These are phyloP conservation scores for Creontiades dilutus DNA, from an alignment of 2,888 invertebrate genomes.

Conservation along the genomic window DNA sequence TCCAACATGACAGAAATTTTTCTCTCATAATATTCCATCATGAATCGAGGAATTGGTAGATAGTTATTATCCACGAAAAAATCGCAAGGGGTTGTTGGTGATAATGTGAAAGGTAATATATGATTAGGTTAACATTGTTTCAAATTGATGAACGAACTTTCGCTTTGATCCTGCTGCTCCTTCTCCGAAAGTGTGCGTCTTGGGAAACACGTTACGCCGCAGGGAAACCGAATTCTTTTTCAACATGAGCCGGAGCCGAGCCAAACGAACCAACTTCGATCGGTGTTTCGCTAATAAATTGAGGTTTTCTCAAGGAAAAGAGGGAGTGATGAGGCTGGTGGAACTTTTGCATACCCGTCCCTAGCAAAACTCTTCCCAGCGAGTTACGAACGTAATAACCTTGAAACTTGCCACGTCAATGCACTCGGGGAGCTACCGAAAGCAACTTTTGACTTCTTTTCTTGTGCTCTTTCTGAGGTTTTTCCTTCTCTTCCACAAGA, in stretches of 20 bases:
- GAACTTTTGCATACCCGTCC: conserved; percentile 20
- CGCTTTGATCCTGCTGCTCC: neutral
- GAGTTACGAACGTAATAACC: conserved; percentile 31
- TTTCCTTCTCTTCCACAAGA: neutral
- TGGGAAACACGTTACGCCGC: conserved; percentile 19
- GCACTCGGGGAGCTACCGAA: neutral
- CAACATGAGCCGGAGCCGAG: neutral
- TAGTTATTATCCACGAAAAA: no score
- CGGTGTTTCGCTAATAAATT: conserved; percentile 27
- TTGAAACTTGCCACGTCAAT: conserved; percentile 30
- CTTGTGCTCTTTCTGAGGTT: neutral
- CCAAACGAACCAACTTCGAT: conserved; percentile 19
- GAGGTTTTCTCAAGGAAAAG: conserved; percentile 25
- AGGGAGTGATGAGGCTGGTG: neutral
- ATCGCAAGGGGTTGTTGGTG: no score
- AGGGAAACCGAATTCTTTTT: conserved; percentile 21
- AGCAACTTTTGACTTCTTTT: conserved; percentile 11
- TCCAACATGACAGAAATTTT: no score
- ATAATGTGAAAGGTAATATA: no score
- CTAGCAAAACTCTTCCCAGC: neutral
- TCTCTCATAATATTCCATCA: no score
- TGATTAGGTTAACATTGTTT: no score
- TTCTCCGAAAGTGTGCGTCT: conserved; percentile 17
- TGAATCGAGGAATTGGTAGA: no score
- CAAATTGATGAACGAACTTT: no score